Percentiles rank a stretch among this genome's conserved stretches.
These are phyloP conservation scores for Glomeris marginata DNA, from an alignment of 2,888 invertebrate species.

Conservation along the genomic window DNA sequence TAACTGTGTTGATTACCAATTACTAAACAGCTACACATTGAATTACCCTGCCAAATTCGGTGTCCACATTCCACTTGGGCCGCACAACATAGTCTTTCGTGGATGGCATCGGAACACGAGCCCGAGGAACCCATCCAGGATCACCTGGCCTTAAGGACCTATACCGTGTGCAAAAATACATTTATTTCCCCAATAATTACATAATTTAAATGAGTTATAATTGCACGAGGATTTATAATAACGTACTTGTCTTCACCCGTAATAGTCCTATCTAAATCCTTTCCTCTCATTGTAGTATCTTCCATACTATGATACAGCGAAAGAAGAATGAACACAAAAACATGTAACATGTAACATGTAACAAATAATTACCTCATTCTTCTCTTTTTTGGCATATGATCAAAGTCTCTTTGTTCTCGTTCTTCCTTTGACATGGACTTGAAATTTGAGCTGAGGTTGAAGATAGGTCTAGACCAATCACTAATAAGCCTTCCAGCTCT, in stretches of 20 bases:
- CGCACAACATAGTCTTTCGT: slow-evolving; percentile 92
- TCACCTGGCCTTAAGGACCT: slow-evolving; percentile 78
- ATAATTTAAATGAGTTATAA: too few species aligned
- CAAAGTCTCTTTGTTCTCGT: slow-evolving; percentile 77
- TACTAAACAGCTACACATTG: not conserved
- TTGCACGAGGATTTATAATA: too few species aligned
- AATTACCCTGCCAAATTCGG: slow-evolving; percentile 44
- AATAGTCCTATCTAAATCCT: slow-evolving; percentile 49
- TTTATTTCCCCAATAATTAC: too few species aligned
- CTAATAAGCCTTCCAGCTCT: slow-evolving; percentile 83
- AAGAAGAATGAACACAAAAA: not conserved
- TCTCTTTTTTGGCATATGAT: slow-evolving; percentile 53
- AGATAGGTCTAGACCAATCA: slow-evolving; percentile 96
- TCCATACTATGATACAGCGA: slow-evolving; percentile 11
- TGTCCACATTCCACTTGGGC: slow-evolving; percentile 78
- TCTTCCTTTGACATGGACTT: slow-evolving; percentile 84
- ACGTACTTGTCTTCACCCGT: slow-evolving; percentile 32
- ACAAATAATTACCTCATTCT: slow-evolving; percentile 25
- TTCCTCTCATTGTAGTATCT: slow-evolving; percentile 25
- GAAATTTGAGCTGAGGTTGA: slow-evolving; percentile 85
- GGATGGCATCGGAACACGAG: slow-evolving; percentile 85
- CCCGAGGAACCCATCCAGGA: slow-evolving; percentile 86
- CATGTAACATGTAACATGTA: not conserved
- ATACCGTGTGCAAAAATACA: too few species aligned
- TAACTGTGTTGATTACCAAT: not conserved